phyloP scores from a whole-genome alignment of 2,797 vertebrate species.

The Sciaenops ocellatus region DNA sequence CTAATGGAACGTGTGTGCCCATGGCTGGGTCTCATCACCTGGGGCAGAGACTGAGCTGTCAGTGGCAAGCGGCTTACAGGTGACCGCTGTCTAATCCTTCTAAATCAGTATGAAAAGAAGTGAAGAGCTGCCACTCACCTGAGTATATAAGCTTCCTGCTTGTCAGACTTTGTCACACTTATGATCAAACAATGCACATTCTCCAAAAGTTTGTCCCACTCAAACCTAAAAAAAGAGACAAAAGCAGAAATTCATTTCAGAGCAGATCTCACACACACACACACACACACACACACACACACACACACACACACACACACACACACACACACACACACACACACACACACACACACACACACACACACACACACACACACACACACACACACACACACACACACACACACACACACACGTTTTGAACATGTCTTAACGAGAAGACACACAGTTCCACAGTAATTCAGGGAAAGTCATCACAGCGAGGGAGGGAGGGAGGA shows the following conservation, averaged over 20 bases:
- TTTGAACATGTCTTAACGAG: neutral
- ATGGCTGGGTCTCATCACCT: neutral
- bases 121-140: slow-evolving; percentile 86
- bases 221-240: slow-evolving; percentile 88
- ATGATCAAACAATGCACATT: slow-evolving; percentile 99
- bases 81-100: slow-evolving; percentile 56
- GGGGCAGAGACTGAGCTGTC: slow-evolving; percentile 1
- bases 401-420: neutral
- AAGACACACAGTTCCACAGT: neutral
- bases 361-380: too few species aligned
- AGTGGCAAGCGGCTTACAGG: slow-evolving; percentile 44
- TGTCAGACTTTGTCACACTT: slow-evolving; percentile 99
- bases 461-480: neutral
- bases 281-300: too few species aligned
- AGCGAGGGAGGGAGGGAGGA: neutral
- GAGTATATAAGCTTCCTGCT: slow-evolving; percentile 99
- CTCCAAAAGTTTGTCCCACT: slow-evolving; percentile 99
- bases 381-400: too few species aligned
- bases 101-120: slow-evolving; percentile 12
- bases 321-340: too few species aligned
- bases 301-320: too few species aligned
- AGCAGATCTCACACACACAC: neutral
- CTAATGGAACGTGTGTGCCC: neutral
- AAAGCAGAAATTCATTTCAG: neutral
- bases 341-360: neutral